Evolutionary conservation across 92 coral and sea anemone species (phyloP), one percentile per base, ranked within the genome.

Genomic region (Epizoanthus illoricatus): DNA sequence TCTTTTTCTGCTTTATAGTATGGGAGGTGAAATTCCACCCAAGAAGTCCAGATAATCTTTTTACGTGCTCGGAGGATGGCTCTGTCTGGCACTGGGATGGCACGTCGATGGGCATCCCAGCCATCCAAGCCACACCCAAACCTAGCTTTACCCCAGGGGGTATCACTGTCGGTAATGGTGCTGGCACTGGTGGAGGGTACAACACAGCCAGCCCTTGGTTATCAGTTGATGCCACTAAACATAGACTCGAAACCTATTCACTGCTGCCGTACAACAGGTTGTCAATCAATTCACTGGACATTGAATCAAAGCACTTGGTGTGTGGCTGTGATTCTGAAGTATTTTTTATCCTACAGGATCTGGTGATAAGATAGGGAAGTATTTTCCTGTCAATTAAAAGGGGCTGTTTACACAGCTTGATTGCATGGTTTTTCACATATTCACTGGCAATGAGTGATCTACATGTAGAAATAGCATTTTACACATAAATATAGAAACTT

Each of bases 61-160:
- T 97, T 73, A 94, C 98, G 0, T 97, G 99, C 88, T 97, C 99
- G 19, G 94, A 97, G 70, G 99, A 97, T 47, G 99, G 99, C 80
- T 92, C 98, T 41, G 70, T 97, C 18, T 97, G 99, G 98, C 99
- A 94, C 80, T 97, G 99, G 99, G 97, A 97, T 84, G 99, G 99
- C 7, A 86, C 99, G 11, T 90, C 98, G 7, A 92, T 97, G 91
- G 92, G 90, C 17, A 83, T 80, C 17, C 84, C 80, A 61, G 68
- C 87, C 9, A 68, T 87, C 36, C 70, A 84, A 10, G 81, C 88
- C 56, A 85, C 86, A 28, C 40, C 91, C 59, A 91, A 54, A 75
- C 84, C 84, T 47, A 63, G 86, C 79, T 79, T 79, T 75, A 55
- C 76, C 20, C 76, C 89, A 42, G 80, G 82, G 45, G 58, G 76